These are phyloP conservation scores for Drosophila formosana DNA, from an alignment of 2,888 invertebrate genomes.

Conservation along the genomic window DNA sequence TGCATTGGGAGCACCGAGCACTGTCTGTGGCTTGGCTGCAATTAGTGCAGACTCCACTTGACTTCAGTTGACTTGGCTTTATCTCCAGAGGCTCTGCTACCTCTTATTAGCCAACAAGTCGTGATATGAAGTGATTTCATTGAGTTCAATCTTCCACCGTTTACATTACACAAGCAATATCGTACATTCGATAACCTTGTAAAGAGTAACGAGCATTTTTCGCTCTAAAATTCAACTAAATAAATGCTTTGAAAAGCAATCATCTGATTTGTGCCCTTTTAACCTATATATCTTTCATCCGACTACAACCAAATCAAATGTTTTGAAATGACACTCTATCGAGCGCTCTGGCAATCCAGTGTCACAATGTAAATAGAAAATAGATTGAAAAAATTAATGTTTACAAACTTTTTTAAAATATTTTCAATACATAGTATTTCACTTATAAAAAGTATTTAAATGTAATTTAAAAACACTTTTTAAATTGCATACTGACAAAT, in stretches of 20 bases:
- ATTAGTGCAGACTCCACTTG: constrained; percentile 66
- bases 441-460: background rate
- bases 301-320: too few relatives aligned
- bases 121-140: constrained; percentile 9
- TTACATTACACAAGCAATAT: background rate
- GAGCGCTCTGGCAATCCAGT: too few relatives aligned
- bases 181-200: background rate
- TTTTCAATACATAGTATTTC: background rate
- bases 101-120: background rate
- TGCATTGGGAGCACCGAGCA: constrained; percentile 32
- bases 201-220: too few relatives aligned
- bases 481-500: constrained; percentile 12
- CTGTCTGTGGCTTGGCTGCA: constrained; percentile 61
- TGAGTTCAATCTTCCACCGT: background rate
- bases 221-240: too few relatives aligned
- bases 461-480: constrained; percentile 2
- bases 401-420: too few relatives aligned
- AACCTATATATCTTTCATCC: too few relatives aligned
- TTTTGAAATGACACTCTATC: too few relatives aligned
- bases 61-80: constrained; percentile 41
- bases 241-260: too few relatives aligned
- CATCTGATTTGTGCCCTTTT: too few relatives aligned
- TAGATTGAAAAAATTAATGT: too few relatives aligned
- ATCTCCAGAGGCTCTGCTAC: background rate
- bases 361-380: too few relatives aligned